Evolutionary conservation across 1,140 invertebrate genomes (phyloP), one percentile per base, ranked within the genome.

Genomic region (Melipona quadrifasciata): DNA sequence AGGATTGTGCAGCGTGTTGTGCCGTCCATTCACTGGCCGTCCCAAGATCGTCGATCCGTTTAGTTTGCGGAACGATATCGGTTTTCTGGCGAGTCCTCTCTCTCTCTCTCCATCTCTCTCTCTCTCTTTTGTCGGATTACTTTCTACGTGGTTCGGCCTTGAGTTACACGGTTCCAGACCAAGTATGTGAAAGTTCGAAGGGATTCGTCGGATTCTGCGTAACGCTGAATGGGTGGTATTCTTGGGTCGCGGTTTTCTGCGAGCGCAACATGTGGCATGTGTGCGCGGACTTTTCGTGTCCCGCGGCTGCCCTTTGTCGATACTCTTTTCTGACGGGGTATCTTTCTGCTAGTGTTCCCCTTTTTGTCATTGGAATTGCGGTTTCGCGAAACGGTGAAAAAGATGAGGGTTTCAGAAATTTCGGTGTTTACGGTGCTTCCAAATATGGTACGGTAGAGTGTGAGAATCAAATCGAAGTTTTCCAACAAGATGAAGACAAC

Each of bases 121-220:
- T 57, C 17, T 65, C 61, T 21, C n/a, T 27, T 24, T 78, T 14
- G 21, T 8, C 1, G 47, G 55, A 51, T 73, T 80, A 80, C 78
- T 71, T 80, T 80, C 78, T 24, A 61, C 57, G n/a, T 27, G 53
- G 3, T 16, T 5, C 58, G 74, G 74, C 74, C 74, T 64, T 77
- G 73, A 75, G 57, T 14, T 12, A 11, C 39, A 24, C 68, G 39
- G 39, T 16, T 47, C 34, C 21, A 12, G 16, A 1, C 21, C 31
- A 16, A 53, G 74, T 24, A 77, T 24, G 74, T 64, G 57, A 64
- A 77, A 61, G 74, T 76, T 77, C 1, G 57, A 61, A 10, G 14
- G 19, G 57, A 27, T 64, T 58, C 34, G 34, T 1, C 3, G 74
- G 57, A 77, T 77, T 47, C 58, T 64, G 74, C 64, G 74, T 64